Evolutionary conservation across 2,797 vertebrate species (phyloP).

Genomic region (Fundulus diaphanus): DNA sequence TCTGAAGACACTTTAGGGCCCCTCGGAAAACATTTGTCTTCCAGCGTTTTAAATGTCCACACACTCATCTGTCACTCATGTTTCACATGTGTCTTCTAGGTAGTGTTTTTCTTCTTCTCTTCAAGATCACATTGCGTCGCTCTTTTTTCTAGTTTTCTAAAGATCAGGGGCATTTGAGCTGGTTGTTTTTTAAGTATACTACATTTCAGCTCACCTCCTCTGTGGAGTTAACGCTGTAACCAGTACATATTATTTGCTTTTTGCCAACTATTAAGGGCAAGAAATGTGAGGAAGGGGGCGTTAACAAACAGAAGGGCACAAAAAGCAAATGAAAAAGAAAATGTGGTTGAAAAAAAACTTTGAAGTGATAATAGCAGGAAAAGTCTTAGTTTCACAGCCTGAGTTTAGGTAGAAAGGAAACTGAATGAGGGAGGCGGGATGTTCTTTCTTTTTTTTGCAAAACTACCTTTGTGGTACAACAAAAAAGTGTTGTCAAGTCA

Average conservation of each 20-base stretch:
- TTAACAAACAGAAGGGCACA: not conserved
- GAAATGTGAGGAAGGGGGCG: not conserved
- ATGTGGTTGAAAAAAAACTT: not conserved
- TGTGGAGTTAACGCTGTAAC: not conserved
- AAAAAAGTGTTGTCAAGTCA: constrained; percentile 43
- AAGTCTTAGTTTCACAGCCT: not conserved
- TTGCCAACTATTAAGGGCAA: not conserved
- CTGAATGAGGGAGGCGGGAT: constrained; percentile 6
- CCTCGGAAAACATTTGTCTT: constrained; percentile 27
- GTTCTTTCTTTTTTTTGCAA: not conserved
- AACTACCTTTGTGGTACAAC: constrained; percentile 22
- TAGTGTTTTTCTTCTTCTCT: not conserved
- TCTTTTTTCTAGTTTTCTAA: constrained; percentile 2
- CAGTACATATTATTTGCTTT: not conserved
- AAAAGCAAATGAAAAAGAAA: not conserved
- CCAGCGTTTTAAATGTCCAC: constrained; percentile 17
- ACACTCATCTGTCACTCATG: constrained; percentile 43
- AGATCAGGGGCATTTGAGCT: not conserved
- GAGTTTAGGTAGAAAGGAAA: constrained; percentile 6
- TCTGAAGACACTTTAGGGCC: constrained; percentile 23
- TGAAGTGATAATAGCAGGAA: not conserved
- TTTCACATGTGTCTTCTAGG: constrained; percentile 7
- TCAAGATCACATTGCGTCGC: constrained; percentile 25
- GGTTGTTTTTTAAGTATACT: not conserved
- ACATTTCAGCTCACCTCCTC: not conserved